Evolutionary conservation across 2,888 invertebrate species (phyloP), one percentile per base, ranked within the genome.

Genomic region (Pseudococcus viburni): DNA sequence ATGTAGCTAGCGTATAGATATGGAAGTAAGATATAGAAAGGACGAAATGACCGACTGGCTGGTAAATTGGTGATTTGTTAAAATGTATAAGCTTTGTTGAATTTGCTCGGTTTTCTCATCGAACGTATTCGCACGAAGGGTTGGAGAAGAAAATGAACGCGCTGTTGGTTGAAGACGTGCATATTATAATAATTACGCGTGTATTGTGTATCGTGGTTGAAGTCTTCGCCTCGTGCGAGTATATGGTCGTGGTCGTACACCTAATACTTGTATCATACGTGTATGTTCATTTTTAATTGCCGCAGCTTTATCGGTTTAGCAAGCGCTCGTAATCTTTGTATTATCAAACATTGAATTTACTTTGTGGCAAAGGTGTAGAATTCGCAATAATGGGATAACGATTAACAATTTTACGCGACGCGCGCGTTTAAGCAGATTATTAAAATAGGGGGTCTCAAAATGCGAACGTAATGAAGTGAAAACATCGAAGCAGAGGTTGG

Each of bases 281-380:
- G 33, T 3, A 33, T 59, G 59, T 19, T 33, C 26, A 73, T 26
- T 73, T 73, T 73, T 73, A 73, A 73, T 73, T 73, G 68, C 68
- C 33, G 33, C 68, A 11, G 33, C 11, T 73, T 59, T 73, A 73
- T 73, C 68, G 68, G 26, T 22, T 73, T 73, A 73, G 68, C 68
- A 33, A 73, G 68, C 12, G 68, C 26, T 73, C 33, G 33, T 73
- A 73, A 73, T 73, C 68, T 73, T 73, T 73, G 33, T 33, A 26
- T 73, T 73, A 73, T 73, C 68, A 73, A 73, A 73, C n/a, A 73
- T 26, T 15, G 68, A 73, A 73, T 73, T 73, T 73, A 73, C 68
- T 73, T 73, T 73, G 68, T 33, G 68, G 68, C 68, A 73, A 33
- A 73, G n/a, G 68, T 33, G n/a, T 33, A 33, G 68, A 73, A 73